phyloP scores from a whole-genome alignment of 2,797 vertebrate genomes.

The Melanotaenia maccullochi region DNA sequence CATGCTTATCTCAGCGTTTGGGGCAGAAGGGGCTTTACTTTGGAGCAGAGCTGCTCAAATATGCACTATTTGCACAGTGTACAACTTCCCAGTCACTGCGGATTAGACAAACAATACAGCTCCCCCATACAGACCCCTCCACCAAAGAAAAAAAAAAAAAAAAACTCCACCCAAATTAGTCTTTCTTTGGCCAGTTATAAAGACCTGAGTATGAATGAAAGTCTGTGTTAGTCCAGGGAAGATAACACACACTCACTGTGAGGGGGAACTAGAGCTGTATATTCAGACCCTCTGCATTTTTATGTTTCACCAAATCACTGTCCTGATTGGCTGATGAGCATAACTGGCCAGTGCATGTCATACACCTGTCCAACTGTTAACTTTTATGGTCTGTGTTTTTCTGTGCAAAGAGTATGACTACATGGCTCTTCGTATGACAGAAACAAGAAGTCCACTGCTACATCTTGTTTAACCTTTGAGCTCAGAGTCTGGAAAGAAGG shows the following conservation, averaged over 20 bases:
- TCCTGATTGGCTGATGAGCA: constrained; percentile 51
- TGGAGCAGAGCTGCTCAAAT: constrained; percentile 77
- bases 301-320: constrained; percentile 31
- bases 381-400: constrained; percentile 23
- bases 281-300: constrained; percentile 48
- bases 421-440: constrained; percentile 7
- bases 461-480: constrained; percentile 42
- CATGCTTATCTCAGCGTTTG: constrained; percentile 79
- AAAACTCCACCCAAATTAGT: constrained; percentile 81
- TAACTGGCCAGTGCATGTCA: constrained; percentile 40
- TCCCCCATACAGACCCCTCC: constrained; percentile 69
- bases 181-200: constrained; percentile 82
- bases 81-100: constrained; percentile 84
- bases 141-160: constrained; percentile 49
- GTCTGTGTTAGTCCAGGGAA: constrained; percentile 76
- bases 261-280: constrained; percentile 57
- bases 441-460: constrained; percentile 33
- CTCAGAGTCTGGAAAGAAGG: constrained; percentile 20
- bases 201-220: constrained; percentile 81
- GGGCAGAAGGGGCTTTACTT: constrained; percentile 79
- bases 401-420: not conserved
- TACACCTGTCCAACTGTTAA: constrained; percentile 59
- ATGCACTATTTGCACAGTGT: constrained; percentile 82
- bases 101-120: constrained; percentile 83
- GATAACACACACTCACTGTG: constrained; percentile 76